Evolutionary conservation across 1,140 invertebrate genomes (phyloP), one percentile per base, ranked within the genome.

Genomic region (Chrysoperla carnea): DNA sequence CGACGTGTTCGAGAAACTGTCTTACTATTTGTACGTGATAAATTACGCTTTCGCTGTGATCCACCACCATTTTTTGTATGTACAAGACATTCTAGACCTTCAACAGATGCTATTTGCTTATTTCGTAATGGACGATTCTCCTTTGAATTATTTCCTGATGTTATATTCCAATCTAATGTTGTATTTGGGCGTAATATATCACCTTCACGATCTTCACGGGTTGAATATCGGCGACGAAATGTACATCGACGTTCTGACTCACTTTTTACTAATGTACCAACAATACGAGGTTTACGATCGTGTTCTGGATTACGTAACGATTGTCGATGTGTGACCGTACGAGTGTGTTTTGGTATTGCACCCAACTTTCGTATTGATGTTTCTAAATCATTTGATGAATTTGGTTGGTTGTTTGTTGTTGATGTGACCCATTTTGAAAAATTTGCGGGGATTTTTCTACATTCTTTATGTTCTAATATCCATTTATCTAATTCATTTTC

Each of bases 261-360:
- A 37, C 50, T 56, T 46, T 56, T 59, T n/a, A 52, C 41, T 4
- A 41, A 13, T n/a, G 29, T 28, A 33, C 40, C 13, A 14, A 48
- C 31, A 12, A 42, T 39, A 1, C 42, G 41, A 0, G 45, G 27
- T 28, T 41, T 11, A 11, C 8, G n/a, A 33, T 33, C 31, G 4
- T 33, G 43, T 29, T 44, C 44, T 15, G 38, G 17, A 39, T 51
- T 46, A 42, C 36, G 49, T 41, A 40, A 31, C 23, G 7, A 39
- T 6, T 40, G 55, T 47, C 23, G 46, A 36, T 23, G 44, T 29
- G 4, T 47, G 45, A 55, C 56, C 40, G 56, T 48, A 42, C 62
- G 59, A 43, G 51, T 67, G 57, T 75, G 73, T 52, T 82, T 84
- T 17, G 79, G 79, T 51, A 82, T 81, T 33, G 80, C 79, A 9